Evolutionary conservation across 2,888 invertebrate species (phyloP).

Genomic region (Rugalucina vietnamica): DNA sequence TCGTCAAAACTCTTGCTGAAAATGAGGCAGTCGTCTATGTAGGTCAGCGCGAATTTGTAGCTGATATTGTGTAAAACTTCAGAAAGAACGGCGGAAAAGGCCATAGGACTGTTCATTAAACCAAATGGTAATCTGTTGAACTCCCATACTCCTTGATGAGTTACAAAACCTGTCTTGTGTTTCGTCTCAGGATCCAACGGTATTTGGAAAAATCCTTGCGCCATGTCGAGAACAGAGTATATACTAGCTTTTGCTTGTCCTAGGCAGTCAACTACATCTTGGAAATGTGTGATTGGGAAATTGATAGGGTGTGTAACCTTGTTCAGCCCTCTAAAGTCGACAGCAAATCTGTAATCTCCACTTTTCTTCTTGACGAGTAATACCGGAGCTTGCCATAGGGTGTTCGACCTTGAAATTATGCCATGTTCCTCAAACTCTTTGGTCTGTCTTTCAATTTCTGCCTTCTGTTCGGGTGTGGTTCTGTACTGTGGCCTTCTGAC

Average conservation of each 20-base stretch:
- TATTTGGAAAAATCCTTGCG: constrained; percentile 56
- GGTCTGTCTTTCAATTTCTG: constrained; percentile 43
- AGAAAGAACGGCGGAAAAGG: no score
- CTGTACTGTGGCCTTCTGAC: constrained; percentile 37
- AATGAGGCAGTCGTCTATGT: no score
- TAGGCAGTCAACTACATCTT: no score
- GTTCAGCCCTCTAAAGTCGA: constrained; percentile 54
- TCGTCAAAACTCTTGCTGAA: constrained; percentile 50
- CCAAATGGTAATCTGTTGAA: constrained; percentile 60
- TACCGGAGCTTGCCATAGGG: constrained; percentile 50
- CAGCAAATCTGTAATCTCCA: constrained; percentile 54
- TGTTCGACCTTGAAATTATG: constrained; percentile 43
- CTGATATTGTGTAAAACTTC: no score
- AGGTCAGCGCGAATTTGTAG: constrained; percentile 61
- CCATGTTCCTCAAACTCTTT: no score
- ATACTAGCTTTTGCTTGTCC: constrained; percentile 27
- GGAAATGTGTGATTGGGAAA: no score
- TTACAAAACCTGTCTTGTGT: constrained; percentile 52
- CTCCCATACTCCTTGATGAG: constrained; percentile 48
- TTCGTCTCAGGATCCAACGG: constrained; percentile 37
- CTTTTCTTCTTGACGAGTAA: constrained; percentile 50
- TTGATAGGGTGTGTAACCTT: constrained; percentile 45
- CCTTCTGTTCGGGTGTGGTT: constrained; percentile 24
- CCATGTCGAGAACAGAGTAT: constrained; percentile 49
- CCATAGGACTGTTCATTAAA: constrained; percentile 40